Evolutionary conservation across 2,888 invertebrate species (phyloP).

Genomic region (Chorisops tibialis): DNA sequence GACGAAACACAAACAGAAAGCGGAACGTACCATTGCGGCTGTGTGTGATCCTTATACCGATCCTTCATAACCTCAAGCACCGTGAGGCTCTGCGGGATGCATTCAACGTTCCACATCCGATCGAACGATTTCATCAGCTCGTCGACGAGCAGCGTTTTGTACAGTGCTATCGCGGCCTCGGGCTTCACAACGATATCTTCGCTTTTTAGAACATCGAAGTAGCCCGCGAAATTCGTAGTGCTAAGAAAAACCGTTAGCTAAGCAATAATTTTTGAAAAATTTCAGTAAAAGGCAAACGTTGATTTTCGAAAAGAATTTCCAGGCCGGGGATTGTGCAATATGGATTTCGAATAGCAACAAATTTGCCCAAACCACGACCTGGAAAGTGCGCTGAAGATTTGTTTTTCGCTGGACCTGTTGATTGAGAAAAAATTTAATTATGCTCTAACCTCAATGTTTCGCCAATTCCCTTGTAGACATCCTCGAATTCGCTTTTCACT

Average conservation of each 20-base stretch:
- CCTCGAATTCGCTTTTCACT: slow-evolving; percentile 35
- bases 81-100: slow-evolving; percentile 36
- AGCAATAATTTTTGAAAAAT: not conserved
- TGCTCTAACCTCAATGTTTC: slow-evolving; percentile 39
- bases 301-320: too few species aligned
- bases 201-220: slow-evolving; percentile 34
- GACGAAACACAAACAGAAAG: too few species aligned
- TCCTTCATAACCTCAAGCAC: slow-evolving; percentile 39
- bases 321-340: slow-evolving; percentile 47
- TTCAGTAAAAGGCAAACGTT: not conserved
- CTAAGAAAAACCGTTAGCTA: not conserved
- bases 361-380: slow-evolving; percentile 42
- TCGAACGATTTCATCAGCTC: slow-evolving; percentile 34
- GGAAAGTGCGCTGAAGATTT: slow-evolving; percentile 32
- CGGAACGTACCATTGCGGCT: slow-evolving; percentile 37
- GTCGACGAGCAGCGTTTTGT: slow-evolving; percentile 34
- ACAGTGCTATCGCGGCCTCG: slow-evolving; percentile 33
- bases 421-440: not conserved
- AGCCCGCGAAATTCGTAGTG: slow-evolving; percentile 35
- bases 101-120: slow-evolving; percentile 36
- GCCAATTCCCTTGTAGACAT: slow-evolving; percentile 36
- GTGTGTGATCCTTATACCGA: slow-evolving; percentile 35
- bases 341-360: slow-evolving; percentile 36
- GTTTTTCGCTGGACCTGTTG: not conserved
- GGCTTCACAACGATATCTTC: slow-evolving; percentile 35